phyloP scores from a whole-genome alignment of 2,113 vertebrate genomes.

The Salvelinus sp. region DNA sequence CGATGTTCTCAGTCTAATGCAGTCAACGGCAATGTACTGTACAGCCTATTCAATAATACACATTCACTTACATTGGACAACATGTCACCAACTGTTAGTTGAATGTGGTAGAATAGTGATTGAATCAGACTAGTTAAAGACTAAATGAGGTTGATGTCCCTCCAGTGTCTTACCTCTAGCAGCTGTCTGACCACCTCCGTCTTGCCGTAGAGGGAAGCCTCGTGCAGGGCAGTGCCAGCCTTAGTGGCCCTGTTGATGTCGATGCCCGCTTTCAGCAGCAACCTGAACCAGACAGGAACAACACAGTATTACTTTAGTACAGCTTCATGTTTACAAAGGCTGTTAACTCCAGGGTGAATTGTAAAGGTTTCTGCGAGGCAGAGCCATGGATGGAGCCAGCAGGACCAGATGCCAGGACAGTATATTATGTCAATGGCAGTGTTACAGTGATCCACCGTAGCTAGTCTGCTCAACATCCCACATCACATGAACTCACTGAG shows the following conservation, averaged over 20 bases:
- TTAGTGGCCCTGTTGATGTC: conserved; percentile 95
- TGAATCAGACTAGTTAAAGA: too few species aligned
- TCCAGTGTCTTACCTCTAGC: conserved; percentile 77
- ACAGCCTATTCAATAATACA: too few species aligned
- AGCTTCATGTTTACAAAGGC: neutral
- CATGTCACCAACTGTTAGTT: too few species aligned
- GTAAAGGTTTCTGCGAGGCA: too few species aligned
- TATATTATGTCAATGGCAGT: too few species aligned
- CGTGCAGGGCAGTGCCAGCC: conserved; percentile 89
- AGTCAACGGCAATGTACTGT: too few species aligned
- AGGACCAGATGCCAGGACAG: too few species aligned
- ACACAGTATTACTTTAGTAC: neutral
- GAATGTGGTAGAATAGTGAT: too few species aligned
- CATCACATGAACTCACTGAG: neutral
- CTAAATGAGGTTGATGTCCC: too few species aligned
- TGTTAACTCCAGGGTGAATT: neutral
- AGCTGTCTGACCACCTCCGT: conserved; percentile 91
- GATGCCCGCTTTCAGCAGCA: conserved; percentile 89
- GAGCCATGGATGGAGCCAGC: neutral
- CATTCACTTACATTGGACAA: too few species aligned
- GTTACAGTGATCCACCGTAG: neutral
- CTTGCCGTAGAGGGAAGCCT: conserved; percentile 91
- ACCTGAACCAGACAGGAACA: conserved; percentile 64
- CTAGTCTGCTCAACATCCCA: neutral
- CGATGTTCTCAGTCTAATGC: neutral